Evolutionary conservation across 1,140 invertebrate species (phyloP), one percentile per base, ranked within the genome.

Genomic region (Calliphora vicina): DNA sequence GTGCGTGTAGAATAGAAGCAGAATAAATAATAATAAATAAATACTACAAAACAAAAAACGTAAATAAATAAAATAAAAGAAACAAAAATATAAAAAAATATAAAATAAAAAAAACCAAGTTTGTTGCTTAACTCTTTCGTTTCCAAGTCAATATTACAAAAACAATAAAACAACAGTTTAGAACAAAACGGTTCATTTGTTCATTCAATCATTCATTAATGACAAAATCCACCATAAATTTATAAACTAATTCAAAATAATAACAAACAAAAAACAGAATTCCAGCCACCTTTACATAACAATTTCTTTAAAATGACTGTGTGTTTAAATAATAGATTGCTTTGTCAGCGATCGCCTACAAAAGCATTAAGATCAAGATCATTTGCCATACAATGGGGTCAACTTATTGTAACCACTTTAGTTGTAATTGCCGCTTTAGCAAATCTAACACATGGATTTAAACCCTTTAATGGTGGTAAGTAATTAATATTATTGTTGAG

Each of bases 81-180:
- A 35, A 74, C 17, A 74, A 27, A 74, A 35, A 71, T 26, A 26
- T n/a, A n/a, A n/a, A n/a, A 23, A 13, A 9, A 20, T 71, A 20
- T n/a, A 4, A 23, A 20, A 78, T 25, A 42, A 9, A 8, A 45
- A 78, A 78, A 78, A n/a, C n/a, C 74, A 45, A 78, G 74, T 78
- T 78, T 78, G 74, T 78, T 25, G 74, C 42, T 45, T 78, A 78
- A 78, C 35, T 78, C 74, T 78, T 78, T 78, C 27, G 74, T 78
- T 78, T 78, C 4, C 45, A 78, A 13, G 4, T 13, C n/a, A 78
- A 26, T 43, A 74, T 25, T 12, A 25, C 17, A 43, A 45, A 2
- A 78, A 25, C 71, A 25, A 73, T 12, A 26, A 15, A 26, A 73
- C 23, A 26, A 73, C 71, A 73, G 17, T 35, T 50, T 50, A 50